Evolutionary conservation across 1,140 invertebrate genomes (phyloP), one percentile per base, ranked within the genome.

Genomic region (Lucilia sericata): DNA sequence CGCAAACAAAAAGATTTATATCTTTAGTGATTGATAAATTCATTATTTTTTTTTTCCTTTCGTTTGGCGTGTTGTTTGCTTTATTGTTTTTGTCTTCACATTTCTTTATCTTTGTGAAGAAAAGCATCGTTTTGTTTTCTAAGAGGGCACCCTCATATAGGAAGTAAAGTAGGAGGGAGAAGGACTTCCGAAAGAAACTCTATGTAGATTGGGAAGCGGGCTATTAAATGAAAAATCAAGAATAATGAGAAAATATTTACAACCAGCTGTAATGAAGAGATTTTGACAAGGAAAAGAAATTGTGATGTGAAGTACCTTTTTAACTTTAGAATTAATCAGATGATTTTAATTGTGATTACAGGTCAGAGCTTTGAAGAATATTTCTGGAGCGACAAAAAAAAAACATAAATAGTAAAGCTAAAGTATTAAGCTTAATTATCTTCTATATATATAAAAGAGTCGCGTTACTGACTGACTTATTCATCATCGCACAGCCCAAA

Each of bases 21-120:
- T 70, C 65, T 70, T 70, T 17, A 70, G 65, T 70, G 65, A 70
- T 70, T 70, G 65, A 70, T 70, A 70, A 70, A 70, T 70, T 70
- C 65, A 70, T 4, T 10, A 30, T 30, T 30, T 30, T 30, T n/a
- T 21, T 21, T 70, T 19, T 60, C 13, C 17, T 60, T n/a, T 60
- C 14, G 14, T 14, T 30, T 30, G 25, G 25, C 25, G 25, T n/a
- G 14, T n/a, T 17, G 14, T 17, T n/a, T 42, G 55, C 55, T 17
- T 60, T 60, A 42, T 60, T 60, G 55, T 60, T 60, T 60, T 60
- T 70, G n/a, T 21, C 21, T 70, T 70, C 8, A 10, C 2, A 21
- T 70, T 70, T 70, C n/a, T 70, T 70, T 70, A 70, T 21, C 65
- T 21, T 25, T 19, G n/a, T 30, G 25, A 2, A 65, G 60, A 19